Evolutionary conservation across 1,140 invertebrate genomes (phyloP), one percentile per base, ranked within the genome.

Genomic region (Papilio polyxenes): DNA sequence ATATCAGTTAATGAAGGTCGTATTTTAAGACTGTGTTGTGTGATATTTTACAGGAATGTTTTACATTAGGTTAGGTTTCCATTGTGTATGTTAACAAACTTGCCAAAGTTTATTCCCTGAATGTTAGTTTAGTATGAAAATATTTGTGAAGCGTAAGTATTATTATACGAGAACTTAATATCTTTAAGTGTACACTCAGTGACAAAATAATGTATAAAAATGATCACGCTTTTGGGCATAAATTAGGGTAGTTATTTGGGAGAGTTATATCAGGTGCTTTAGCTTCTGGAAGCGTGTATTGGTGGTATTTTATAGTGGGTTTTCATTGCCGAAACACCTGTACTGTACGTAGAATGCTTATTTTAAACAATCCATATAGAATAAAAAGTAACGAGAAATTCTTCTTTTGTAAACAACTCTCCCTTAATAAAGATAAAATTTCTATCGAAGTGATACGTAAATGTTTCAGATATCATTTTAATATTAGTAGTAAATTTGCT

Each of bases 1-100:
- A 31, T 23, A 51, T 69, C 81, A 83, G 77, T 83, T 76, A 83
- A 75, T 72, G 51, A 56, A 72, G 75, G 51, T 49, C 83, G 83
- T 82, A 82, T 80, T 48, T 75, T 76, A 83, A 83, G 83, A 83
- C 83, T 81, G 81, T 83, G 84, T 85, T 83, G 75, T 84, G 83
- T 82, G 83, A 75, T 75, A 83, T 81, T 78, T 65, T 53, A 40
- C 13, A 20, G 76, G n/a, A 51, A 75, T 75, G 74, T 75, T 69
- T 40, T 62, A 31, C 0, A 31, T 72, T 69, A 72, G 11, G 15
- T 72, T 37, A 72, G 65, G 1, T 72, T 72, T 72, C 11, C 65
- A 31, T 69, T 72, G 23, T n/a, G 9, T 3, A 6, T 37, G 4
- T 40, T 72, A 15, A 31, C 23, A 31, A 31, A 20, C 56, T 37